These are phyloP conservation scores for Melospiza melodia DNA, from an alignment of 2,113 vertebrate genomes.

Conservation along the genomic window DNA sequence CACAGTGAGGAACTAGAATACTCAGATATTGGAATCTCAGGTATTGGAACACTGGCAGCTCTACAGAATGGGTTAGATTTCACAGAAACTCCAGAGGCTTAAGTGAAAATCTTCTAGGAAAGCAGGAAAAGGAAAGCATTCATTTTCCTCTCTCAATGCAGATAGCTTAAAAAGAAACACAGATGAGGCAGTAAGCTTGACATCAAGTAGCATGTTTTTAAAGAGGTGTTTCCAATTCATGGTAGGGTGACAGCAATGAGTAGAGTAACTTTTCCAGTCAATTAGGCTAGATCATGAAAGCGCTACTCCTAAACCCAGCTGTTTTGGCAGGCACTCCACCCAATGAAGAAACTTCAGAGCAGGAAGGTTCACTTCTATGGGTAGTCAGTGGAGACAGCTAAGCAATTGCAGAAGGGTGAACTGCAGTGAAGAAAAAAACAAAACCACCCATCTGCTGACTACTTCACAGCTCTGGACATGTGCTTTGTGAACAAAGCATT, in stretches of 20 bases:
- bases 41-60: neutral
- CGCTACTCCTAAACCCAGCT: neutral
- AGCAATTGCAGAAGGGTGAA: neutral
- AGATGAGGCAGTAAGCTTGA: neutral
- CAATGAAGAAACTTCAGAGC: neutral
- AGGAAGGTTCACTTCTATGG: neutral
- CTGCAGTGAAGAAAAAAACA: neutral
- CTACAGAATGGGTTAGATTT: neutral
- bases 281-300: neutral
- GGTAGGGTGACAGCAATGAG: neutral
- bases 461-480: neutral
- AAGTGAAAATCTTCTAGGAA: neutral
- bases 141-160: neutral
- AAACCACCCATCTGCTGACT: neutral
- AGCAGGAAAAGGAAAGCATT: neutral
- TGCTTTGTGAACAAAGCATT: neutral
- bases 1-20: neutral
- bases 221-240: neutral
- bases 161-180: neutral
- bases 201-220: fast-evolving
- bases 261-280: neutral
- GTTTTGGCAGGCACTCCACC: neutral
- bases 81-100: neutral
- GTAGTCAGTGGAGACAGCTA: neutral
- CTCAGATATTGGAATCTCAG: neutral